phyloP scores from a whole-genome alignment of 2,797 vertebrate species.

The Anomalospiza imberbis region DNA sequence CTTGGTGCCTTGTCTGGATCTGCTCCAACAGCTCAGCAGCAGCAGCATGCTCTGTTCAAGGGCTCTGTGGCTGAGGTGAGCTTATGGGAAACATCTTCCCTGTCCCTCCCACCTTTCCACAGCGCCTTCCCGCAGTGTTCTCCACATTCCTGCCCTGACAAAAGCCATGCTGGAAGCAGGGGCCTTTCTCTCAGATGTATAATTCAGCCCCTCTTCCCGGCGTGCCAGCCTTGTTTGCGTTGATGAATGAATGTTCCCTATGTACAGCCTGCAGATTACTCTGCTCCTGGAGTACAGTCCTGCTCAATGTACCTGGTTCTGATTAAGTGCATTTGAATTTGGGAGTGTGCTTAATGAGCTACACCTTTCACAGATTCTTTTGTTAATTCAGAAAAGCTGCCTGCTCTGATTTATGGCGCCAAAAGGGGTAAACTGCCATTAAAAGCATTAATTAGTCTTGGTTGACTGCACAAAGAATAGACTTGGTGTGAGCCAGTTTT shows the following conservation, averaged over 20 bases:
- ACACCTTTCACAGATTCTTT: slow-evolving; percentile 13
- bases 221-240: slow-evolving; percentile 47
- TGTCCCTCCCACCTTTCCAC: background rate
- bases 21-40: background rate
- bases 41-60: background rate
- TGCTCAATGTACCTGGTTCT: slow-evolving; percentile 18
- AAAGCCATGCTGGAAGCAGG: background rate
- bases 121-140: background rate
- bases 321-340: slow-evolving; percentile 7
- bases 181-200: slow-evolving; percentile 45
- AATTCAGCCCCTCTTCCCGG: slow-evolving; percentile 39
- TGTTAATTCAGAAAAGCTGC: slow-evolving; percentile 13
- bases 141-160: background rate
- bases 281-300: background rate
- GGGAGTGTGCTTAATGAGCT: slow-evolving; percentile 15
- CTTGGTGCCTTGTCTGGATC: background rate
- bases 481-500: slow-evolving; percentile 30
- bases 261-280: background rate
- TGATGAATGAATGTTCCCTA: slow-evolving; percentile 44
- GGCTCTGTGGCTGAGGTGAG: background rate
- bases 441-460: slow-evolving; percentile 54
- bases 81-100: background rate
- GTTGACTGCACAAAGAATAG: slow-evolving; percentile 16
- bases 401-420: background rate
- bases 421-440: slow-evolving; percentile 38